Evolutionary conservation across 2,888 invertebrate genomes (phyloP).

Genomic region (Capitulum mitella): DNA sequence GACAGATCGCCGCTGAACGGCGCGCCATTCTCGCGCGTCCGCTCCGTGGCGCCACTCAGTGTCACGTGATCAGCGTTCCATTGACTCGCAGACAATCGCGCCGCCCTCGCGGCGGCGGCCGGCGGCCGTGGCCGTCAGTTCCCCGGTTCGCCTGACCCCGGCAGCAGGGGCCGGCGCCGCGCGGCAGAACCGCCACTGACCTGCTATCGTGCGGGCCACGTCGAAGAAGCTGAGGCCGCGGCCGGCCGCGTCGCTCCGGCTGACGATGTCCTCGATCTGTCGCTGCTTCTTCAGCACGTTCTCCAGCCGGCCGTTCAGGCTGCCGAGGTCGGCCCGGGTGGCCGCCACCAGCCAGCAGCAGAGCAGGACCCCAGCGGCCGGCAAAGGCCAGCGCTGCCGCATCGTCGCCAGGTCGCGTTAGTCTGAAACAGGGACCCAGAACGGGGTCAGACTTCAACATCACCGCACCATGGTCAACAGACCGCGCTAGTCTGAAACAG

Average conservation of each 20-base stretch:
- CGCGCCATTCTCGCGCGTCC: too few species aligned
- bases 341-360: not conserved
- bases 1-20: not conserved
- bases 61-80: too few species aligned
- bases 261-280: slow-evolving; percentile 13
- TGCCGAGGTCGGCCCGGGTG: not conserved
- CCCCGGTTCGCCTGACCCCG: too few species aligned
- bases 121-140: not conserved
- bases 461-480: too few species aligned
- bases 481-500: too few species aligned
- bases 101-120: too few species aligned
- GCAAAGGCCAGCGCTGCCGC: not conserved
- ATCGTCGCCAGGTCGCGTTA: not conserved
- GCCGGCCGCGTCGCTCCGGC: not conserved
- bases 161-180: too few species aligned
- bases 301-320: not conserved
- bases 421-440: too few species aligned
- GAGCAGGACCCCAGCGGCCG: not conserved
- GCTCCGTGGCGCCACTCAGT: too few species aligned
- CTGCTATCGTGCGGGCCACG: not conserved
- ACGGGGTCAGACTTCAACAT: too few species aligned
- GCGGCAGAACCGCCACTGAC: too few species aligned
- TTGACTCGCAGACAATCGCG: too few species aligned
- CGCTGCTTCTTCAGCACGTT: slow-evolving; percentile 14
- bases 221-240: slow-evolving; percentile 1